phyloP scores from a whole-genome alignment of 2,888 invertebrate genomes.

The Stenodera caucasica region DNA sequence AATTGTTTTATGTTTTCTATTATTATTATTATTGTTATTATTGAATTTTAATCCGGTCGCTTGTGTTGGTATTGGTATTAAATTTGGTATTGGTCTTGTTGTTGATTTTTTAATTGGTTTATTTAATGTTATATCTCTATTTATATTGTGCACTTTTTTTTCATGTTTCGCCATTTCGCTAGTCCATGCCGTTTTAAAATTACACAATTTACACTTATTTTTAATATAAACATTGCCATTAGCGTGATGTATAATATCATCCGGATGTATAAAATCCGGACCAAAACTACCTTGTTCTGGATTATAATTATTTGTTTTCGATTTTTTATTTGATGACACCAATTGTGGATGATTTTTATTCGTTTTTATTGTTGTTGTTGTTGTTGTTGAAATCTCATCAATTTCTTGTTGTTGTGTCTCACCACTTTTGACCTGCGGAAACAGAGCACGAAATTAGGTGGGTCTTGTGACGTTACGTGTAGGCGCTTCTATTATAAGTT shows the following conservation, averaged over 20 bases:
- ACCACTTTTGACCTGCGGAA: slow-evolving; percentile 21
- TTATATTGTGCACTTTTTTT: slow-evolving; percentile 55
- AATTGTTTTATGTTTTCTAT: slow-evolving; percentile 61
- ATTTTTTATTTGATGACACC: slow-evolving; percentile 35
- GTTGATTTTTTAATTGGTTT: slow-evolving; percentile 48
- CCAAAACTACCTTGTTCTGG: slow-evolving; percentile 44
- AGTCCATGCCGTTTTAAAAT: slow-evolving; percentile 62
- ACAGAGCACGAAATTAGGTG: slow-evolving; percentile 21
- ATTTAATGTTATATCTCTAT: slow-evolving; percentile 35
- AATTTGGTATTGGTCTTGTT: slow-evolving; percentile 71
- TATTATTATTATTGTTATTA: slow-evolving; percentile 44
- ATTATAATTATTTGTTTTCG: slow-evolving; percentile 28
- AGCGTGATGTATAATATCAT: slow-evolving; percentile 54
- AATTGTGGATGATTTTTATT: too few relatives aligned
- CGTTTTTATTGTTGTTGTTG: slow-evolving; percentile 32
- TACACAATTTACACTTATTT: slow-evolving; percentile 59
- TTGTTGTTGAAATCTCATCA: slow-evolving; percentile 17
- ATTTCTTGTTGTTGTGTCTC: slow-evolving; percentile 39
- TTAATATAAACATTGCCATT: slow-evolving; percentile 56
- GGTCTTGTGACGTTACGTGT: slow-evolving; percentile 12
- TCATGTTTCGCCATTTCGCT: slow-evolving; percentile 62
- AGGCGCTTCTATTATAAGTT: slow-evolving; percentile 19
- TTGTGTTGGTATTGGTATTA: slow-evolving; percentile 67
- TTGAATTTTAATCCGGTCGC: slow-evolving; percentile 32
- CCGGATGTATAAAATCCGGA: slow-evolving; percentile 59